phyloP scores from a whole-genome alignment of 2,113 vertebrate species.

The Peromyscus polionotus region DNA sequence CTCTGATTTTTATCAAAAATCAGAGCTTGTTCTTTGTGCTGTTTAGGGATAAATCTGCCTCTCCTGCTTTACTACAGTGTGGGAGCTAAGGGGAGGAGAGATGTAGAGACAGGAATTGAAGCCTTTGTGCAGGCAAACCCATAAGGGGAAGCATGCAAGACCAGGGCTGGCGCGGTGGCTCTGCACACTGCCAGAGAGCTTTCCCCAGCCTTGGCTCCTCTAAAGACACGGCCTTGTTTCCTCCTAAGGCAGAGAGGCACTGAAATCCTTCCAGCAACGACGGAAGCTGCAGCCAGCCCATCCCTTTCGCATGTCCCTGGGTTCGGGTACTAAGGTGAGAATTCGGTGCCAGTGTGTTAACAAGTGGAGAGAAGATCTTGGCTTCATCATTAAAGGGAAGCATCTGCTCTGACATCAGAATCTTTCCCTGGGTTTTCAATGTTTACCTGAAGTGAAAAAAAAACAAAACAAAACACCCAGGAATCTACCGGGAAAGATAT shows the following conservation, averaged over 20 bases:
- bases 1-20: not conserved
- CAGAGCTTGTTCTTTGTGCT: not conserved
- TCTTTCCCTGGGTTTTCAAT: not conserved
- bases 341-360: not conserved
- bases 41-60: not conserved
- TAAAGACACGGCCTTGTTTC: not conserved
- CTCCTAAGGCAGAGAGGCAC: not conserved
- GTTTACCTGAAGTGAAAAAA: not conserved
- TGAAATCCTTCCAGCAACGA: not conserved
- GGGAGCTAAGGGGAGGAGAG: not conserved
- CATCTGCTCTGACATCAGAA: not conserved
- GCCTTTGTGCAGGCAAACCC: rapidly evolving
- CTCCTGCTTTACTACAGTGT: not conserved
- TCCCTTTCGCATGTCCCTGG: not conserved
- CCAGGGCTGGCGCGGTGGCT: rapidly evolving
- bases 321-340: not conserved
- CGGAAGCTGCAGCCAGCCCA: not conserved
- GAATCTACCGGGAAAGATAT: not conserved
- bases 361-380: not conserved
- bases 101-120: not conserved
- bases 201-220: not conserved
- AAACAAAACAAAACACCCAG: not conserved
- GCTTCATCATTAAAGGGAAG: not conserved
- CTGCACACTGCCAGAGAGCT: not conserved
- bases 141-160: rapidly evolving